phyloP scores from a whole-genome alignment of 2,888 invertebrate species.

The Drosophila vallismaia region DNA sequence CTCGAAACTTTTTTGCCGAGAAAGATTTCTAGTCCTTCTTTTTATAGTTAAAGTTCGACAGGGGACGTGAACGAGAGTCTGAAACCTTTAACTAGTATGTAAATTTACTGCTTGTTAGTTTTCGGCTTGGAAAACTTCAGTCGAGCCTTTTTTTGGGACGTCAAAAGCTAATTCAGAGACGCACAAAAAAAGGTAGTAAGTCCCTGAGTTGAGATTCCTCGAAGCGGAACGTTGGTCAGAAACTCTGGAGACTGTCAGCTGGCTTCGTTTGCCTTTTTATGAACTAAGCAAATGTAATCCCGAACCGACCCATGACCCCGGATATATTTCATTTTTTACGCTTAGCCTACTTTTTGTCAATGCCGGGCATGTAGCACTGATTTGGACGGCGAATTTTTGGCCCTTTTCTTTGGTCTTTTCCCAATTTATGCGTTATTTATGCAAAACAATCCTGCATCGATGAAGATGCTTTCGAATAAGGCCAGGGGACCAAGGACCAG shows the following conservation, averaged over 20 bases:
- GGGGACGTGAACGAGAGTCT: conserved; percentile 33
- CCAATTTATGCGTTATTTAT: conserved; percentile 74
- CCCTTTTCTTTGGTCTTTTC: conserved; percentile 45
- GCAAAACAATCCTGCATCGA: conserved; percentile 59
- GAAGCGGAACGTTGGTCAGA: conserved; percentile 59
- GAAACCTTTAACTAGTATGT: conserved; percentile 50
- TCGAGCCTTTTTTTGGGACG: conserved; percentile 43
- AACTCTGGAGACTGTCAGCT: conserved; percentile 39
- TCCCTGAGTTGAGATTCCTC: conserved; percentile 52
- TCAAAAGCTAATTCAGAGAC: conserved; percentile 29
- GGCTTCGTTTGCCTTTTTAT: conserved; percentile 53
- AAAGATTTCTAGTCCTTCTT: conserved; percentile 39
- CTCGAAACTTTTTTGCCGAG: conserved; percentile 61
- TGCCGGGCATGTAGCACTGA: conserved; percentile 62
- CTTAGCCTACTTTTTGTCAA: conserved; percentile 56
- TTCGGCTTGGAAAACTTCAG: conserved; percentile 36
- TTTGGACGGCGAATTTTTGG: conserved; percentile 50
- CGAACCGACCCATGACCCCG: conserved; percentile 26
- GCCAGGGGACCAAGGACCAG: background rate
- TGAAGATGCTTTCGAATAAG: conserved; percentile 35
- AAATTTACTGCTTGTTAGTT: conserved; percentile 67
- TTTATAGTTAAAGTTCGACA: conserved; percentile 75
- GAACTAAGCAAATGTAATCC: conserved; percentile 62
- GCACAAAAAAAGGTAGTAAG: conserved; percentile 6
- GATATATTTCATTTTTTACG: conserved; percentile 72